Evolutionary conservation across 2,113 vertebrate genomes (phyloP), one percentile per base, ranked within the genome.

Genomic region (Prionailurus viverrinus): DNA sequence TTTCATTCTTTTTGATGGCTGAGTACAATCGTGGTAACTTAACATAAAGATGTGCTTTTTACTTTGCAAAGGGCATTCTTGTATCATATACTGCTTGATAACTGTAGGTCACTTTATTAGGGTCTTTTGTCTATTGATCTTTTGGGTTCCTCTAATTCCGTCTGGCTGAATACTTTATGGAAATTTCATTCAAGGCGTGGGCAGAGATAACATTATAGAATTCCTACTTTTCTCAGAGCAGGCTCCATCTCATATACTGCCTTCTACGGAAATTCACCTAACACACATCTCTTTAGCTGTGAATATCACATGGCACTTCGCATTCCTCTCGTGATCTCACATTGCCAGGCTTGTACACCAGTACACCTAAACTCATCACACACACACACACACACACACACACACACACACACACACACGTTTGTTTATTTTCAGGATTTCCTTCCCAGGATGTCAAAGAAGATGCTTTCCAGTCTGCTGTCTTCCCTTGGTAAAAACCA

Each of bases 11-110:
- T 55, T 55, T 55, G 55, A 55, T 55, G 18, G 55, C 55, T 19
- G 55, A 55, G 18, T 55, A 55, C 18, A 55, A 55, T 55, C 1
- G 16, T 33, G 45, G 48, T 92, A 74, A 88, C 41, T 73, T 90
- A 87, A 94, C 55, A 41, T 83, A 74, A 76, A 92, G 18, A 65
- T 68, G 33, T 23, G 21, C 25, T 74, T 96, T 93, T 86, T 92
- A 95, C n/a, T 92, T 81, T 93, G 33, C 39, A 94, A 82, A 97
- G 63, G 19, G 29, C 45, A 84, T 89, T 78, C 58, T 97, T 31
- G 11, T 68, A 33, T 79, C 39, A 63, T 27, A 61, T 23, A 36
- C 1, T 88, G 39, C 84, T 74, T 85, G 65, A 16, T 85, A 86
- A 53, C 0, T 90, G 1, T 4, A 31, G 23, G 63, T 95, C 33